Base-by-base conservation (phyloP, 2,797 vertebrate genomes). In the Hipposideros larvatus region DNA sequence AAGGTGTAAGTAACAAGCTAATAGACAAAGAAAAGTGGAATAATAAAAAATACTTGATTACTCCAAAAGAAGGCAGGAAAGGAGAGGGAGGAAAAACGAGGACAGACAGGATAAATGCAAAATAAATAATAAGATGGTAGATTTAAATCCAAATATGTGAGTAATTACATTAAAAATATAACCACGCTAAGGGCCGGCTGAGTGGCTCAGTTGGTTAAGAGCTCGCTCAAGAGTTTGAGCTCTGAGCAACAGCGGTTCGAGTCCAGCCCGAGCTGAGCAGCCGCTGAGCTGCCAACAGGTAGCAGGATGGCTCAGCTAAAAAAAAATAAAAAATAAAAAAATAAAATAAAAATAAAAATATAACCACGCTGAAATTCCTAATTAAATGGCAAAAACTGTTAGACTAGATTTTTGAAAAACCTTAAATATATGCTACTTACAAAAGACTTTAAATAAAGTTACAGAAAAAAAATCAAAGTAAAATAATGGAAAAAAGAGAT, bases 391-490 rank as follows among this genome's bases (percentile, higher is more conserved):
- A 65, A 86, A 51, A 43, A 63, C 11, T 78, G 24, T 71, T 73
- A 24, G 71, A 43, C 15, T 89, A 34, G 19, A 79, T 48, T 55
- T 84, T 57, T 87, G 7, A 5, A 71, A 83, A 74, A 87, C 1
- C 22, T 92, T 83, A 57, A 78, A 46, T 75, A 59, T 16, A 79
- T 48, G 65, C 46, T 87, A 10, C 11, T 71, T 90, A 70, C 11
- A 82, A 88, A 77, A 96, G 11, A 53, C 13, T 71, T 85, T 85
- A 89, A 86, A 87, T 71, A 87, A 93, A 91, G 24, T 43, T 26
- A 68, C 28, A 74, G 53, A 4, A 0, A 15, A 37, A 41, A 57
- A 51, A n/a, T 59, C 14, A 73, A 63, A 66, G 41, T 55, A 70
- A 92, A 88, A 68, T 16, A 9, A n/a, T 19, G 31, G 57, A 46